Conservation (phyloP, 1,140 invertebrate species). For the Microplitis demolitor region DNA sequence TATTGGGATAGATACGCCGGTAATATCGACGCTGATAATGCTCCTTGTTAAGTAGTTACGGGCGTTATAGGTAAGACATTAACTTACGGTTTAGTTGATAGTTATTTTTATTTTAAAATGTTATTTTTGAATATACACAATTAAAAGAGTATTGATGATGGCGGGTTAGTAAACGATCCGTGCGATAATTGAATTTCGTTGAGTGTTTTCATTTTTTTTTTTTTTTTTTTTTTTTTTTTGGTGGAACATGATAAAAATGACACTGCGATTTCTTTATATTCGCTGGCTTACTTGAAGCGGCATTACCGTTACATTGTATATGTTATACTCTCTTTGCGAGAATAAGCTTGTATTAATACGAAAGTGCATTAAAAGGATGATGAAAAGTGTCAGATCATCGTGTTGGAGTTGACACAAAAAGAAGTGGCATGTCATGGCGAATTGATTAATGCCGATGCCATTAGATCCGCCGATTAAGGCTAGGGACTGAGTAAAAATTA, state of each 20-base stretch:
- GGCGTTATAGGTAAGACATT: too few relatives aligned
- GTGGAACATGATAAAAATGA: not conserved
- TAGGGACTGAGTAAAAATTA: not conserved
- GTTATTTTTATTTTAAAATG: too few relatives aligned
- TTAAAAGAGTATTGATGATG: not conserved
- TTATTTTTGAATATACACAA: too few relatives aligned
- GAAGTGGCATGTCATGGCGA: not conserved
- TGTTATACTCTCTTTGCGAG: too few relatives aligned
- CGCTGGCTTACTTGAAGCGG: slow-evolving; percentile 3
- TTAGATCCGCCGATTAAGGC: slow-evolving; percentile 13
- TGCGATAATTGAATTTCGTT: not conserved
- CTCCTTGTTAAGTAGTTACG: not conserved
- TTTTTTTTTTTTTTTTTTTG: not conserved
- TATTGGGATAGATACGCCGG: not conserved
- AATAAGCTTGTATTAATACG: slow-evolving; percentile 6
- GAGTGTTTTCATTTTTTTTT: not conserved
- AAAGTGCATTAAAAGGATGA: slow-evolving; percentile 48
- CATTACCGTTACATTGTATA: not conserved
- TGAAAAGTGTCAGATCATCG: slow-evolving; percentile 48
- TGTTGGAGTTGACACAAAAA: slow-evolving; percentile 23
- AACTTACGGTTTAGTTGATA: too few relatives aligned
- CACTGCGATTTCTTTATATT: slow-evolving; percentile 11
- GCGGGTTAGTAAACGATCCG: slow-evolving; percentile 2
- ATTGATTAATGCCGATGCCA: slow-evolving; percentile 10
- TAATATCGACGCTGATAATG: not conserved